A percentile compares a stretch with the other conserved stretches of the same genome.
These are phyloP conservation scores for Lamellibrachia satsuma DNA, from an alignment of 2,888 invertebrate species.

Conservation along the genomic window DNA sequence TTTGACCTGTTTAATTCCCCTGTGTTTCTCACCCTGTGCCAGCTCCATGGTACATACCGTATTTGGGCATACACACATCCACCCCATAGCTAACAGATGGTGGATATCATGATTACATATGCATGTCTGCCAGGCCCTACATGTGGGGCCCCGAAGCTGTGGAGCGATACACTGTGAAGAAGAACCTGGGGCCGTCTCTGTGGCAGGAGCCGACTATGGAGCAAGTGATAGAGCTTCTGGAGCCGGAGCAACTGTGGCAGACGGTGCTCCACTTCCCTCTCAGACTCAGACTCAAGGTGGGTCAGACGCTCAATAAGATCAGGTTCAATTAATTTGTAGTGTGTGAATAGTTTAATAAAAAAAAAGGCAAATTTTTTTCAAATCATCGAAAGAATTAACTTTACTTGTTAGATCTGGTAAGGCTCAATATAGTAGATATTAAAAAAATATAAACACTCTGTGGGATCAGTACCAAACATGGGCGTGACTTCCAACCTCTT, in stretches of 20 bases:
- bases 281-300: constrained; percentile 69
- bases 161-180: constrained; percentile 72
- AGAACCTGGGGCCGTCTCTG: constrained; percentile 71
- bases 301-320: not conserved
- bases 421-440: no score
- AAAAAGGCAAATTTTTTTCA: no score
- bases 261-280: constrained; percentile 80
- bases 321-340: not conserved
- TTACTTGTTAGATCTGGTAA: no score
- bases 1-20: not conserved
- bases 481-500: no score
- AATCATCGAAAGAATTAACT: no score
- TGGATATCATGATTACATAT: not conserved
- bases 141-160: constrained; percentile 86
- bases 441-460: no score
- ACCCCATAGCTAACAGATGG: not conserved
- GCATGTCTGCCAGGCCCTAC: constrained; percentile 73
- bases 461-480: no score
- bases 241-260: constrained; percentile 72
- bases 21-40: not conserved
- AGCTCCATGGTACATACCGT: not conserved
- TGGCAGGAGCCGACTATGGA: constrained; percentile 79
- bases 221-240: constrained; percentile 78
- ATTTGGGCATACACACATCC: not conserved
- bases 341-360: not conserved